Evolutionary conservation across 2,797 vertebrate genomes (phyloP).

Genomic region (Echiichthys vipera): DNA sequence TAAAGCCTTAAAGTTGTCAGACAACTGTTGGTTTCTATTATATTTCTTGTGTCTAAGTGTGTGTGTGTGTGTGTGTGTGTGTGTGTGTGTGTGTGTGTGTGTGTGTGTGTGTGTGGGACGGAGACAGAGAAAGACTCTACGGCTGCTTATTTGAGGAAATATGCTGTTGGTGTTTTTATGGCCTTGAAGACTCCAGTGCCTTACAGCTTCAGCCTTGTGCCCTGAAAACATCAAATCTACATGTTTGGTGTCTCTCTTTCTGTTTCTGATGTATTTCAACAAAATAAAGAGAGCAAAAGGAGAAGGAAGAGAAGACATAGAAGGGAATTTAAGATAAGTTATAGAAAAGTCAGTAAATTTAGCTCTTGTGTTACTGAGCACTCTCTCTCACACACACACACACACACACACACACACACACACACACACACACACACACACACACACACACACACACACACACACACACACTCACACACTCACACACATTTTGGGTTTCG

Average conservation of each 20-base stretch:
- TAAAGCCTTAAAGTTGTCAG: too few relatives aligned
- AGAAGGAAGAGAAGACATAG: constrained; percentile 5
- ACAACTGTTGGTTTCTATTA: too few relatives aligned
- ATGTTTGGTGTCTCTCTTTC: constrained; percentile 48
- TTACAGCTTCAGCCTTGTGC: constrained; percentile 39
- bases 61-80: constrained; percentile 9
- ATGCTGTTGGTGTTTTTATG: constrained; percentile 64
- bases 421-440: too few relatives aligned
- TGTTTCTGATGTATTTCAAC: constrained; percentile 14
- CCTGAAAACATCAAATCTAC: constrained; percentile 57
- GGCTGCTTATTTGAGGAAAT: constrained; percentile 70
- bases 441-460: too few relatives aligned
- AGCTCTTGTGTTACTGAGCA: constrained; percentile 33
- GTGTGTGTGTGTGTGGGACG: constrained; percentile 12
- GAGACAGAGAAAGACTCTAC: too few relatives aligned
- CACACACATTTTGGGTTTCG: constrained; percentile 34
- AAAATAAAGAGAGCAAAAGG: constrained; percentile 35
- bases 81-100: constrained; percentile 10
- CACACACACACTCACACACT: constrained; percentile 23
- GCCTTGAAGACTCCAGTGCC: constrained; percentile 56
- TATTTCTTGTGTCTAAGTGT: constrained; percentile 49
- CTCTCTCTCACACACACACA: too few relatives aligned
- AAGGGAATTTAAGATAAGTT: constrained; percentile 8
- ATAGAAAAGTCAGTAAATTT: constrained; percentile 28
- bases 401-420: too few relatives aligned